Base-by-base conservation (phyloP, 2,113 vertebrate species). In the Phrynocephalus versicolor region DNA sequence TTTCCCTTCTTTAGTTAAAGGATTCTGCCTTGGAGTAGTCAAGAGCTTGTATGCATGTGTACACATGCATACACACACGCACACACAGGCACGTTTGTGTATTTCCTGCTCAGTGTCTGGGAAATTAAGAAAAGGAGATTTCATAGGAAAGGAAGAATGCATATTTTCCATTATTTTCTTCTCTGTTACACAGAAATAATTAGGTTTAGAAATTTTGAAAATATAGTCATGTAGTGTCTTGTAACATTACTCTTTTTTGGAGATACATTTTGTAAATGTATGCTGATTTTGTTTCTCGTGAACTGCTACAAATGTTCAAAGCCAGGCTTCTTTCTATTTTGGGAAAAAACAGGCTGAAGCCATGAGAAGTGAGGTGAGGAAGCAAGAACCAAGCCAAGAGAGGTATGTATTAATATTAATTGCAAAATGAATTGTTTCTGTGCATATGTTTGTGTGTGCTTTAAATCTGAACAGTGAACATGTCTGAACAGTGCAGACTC, bases 401-500 rank as follows among this genome's bases (percentile, higher is more conserved):
- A 96, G 95, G 96, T 97, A 95, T 8, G 93, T n/a, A 8, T 88
- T 89, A 12, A 88, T 87, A 81, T 65, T 8, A 10, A 75, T 85
- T 41, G 37, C 70, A 81, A 9, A 79, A 65, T 37, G 5, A n/a
- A 3, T 74, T 89, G 37, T 64, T 0, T 79, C 45, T 13, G 67
- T 9, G 37, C 1, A 13, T 13, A 2, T 12, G 55, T 39, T 18
- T 35, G 37, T 25, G 6, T 39, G 27, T 23, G 41, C 3, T 60
- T 71, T 18, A 60, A 55, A 62, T 19, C 15, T n/a, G n/a, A n/a
- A n/a, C n/a, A n/a, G n/a, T n/a, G n/a, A n/a, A n/a, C 2, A 12
- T 57, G 81, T 73, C 12, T 33, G 2, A n/a, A 69, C 0, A 30
- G 51, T 62, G 16, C 2, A 45, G 33, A 10, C 39, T 37, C 3